Base-by-base conservation (phyloP, 2,797 vertebrate genomes). In the Betta splendens region DNA sequence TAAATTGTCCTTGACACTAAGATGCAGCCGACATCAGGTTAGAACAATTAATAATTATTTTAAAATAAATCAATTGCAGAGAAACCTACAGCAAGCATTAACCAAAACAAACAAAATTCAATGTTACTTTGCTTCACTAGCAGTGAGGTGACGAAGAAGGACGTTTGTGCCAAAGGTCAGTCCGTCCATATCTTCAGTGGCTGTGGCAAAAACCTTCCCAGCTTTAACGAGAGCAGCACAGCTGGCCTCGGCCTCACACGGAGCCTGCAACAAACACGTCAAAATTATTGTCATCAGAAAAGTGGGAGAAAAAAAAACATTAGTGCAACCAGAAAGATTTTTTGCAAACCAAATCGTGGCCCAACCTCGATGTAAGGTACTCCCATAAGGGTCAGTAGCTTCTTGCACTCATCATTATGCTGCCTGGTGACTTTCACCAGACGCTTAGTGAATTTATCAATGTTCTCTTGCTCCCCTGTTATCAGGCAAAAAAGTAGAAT, bases 171-270 rank as follows among this genome's bases (percentile, higher is more conserved):
- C 96, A 0, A 99, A 99, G 6, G 97, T 99, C 77, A 99, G 83
- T 1, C 96, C 95, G 3, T 99, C 98, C 96, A 99, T 99, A 46
- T 99, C 98, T 73, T 99, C 97, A 0, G 98, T 99, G 20, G 97
- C 98, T 0, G 95, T 97, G 0, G 94, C 95, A 0, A 94, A 98
- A 26, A 98, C 97, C 68, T 97, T 99, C 10, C 94, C 96, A 0
- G 92, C 90, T 86, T 98, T 98, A 37, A 94, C 96, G 69, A 99
- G 81, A n/a, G 94, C 85, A 0, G 98, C 98, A 3, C 98, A 99
- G 80, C 94, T 98, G 70, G 96, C 98, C 73, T 99, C 98, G 0
- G 98, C 98, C 64, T 99, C 98, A 2, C 98, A 95, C 0, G 98
- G 96, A 0, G 98, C 98, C 93, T 94, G 3, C 5, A 23, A 38